Evolutionary conservation across 2,888 invertebrate genomes (phyloP).

Genomic region (Argyresthia albistria): DNA sequence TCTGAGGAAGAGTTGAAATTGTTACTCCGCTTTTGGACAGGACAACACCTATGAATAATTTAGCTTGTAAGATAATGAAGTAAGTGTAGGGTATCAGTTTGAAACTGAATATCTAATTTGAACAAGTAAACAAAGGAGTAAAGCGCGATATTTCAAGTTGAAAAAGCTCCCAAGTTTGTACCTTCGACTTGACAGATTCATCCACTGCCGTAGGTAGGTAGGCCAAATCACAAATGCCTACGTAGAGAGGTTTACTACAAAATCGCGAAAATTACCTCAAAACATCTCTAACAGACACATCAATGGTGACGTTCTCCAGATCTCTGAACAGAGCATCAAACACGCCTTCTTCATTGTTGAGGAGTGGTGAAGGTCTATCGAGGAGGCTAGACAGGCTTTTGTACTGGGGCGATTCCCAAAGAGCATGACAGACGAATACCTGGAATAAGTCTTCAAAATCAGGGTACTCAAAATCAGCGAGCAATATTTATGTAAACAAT

Average conservation of each 20-base stretch:
- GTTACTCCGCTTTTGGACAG: no score
- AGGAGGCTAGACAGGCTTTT: slow-evolving; percentile 75
- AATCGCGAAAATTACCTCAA: slow-evolving; percentile 41
- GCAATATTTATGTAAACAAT: no score
- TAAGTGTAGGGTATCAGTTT: no score
- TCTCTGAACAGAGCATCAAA: slow-evolving; percentile 69
- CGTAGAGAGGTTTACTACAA: neutral
- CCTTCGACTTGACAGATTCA: no score
- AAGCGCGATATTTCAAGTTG: no score
- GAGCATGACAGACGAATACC: slow-evolving; percentile 79
- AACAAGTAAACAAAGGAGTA: no score
- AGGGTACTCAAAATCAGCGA: no score
- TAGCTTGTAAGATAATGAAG: no score
- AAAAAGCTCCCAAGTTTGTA: no score
- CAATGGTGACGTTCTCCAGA: slow-evolving; percentile 63
- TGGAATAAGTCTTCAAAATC: slow-evolving; percentile 15
- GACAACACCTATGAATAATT: no score
- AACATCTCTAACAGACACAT: slow-evolving; percentile 64
- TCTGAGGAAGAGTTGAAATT: slow-evolving; percentile 46
- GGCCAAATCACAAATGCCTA: neutral
- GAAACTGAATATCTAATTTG: no score
- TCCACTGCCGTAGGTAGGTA: no score
- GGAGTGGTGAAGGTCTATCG: slow-evolving; percentile 76
- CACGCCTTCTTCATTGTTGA: slow-evolving; percentile 62
- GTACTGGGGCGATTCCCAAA: slow-evolving; percentile 78